These are phyloP conservation scores for Limanda limanda DNA, from an alignment of 2,113 vertebrate species.

Conservation along the genomic window DNA sequence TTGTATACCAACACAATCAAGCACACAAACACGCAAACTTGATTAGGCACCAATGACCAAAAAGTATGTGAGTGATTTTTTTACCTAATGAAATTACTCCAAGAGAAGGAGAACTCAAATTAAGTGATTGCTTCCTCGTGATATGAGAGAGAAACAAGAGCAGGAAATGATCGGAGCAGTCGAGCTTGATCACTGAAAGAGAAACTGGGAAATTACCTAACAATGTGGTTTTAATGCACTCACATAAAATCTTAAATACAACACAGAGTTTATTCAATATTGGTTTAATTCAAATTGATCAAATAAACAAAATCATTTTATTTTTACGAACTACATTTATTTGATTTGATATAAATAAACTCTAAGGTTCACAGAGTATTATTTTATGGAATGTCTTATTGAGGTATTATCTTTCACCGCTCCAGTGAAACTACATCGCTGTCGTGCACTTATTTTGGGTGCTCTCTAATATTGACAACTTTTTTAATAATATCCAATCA, in stretches of 20 bases:
- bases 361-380: too few relatives aligned
- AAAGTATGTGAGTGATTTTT: slow-evolving; percentile 39
- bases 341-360: too few relatives aligned
- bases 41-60: slow-evolving; percentile 27
- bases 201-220: slow-evolving; percentile 1
- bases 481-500: slow-evolving; percentile 41
- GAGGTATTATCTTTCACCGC: too few relatives aligned
- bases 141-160: slow-evolving; percentile 2
- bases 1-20: background rate
- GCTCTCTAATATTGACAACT: slow-evolving; percentile 11
- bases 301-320: background rate
- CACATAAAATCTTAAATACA: background rate
- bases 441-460: background rate
- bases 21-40: slow-evolving; percentile 22
- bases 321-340: background rate
- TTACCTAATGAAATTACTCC: slow-evolving; percentile 20
- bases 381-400: background rate
- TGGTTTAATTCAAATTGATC: too few relatives aligned
- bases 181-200: slow-evolving; percentile 8
- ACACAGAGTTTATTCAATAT: background rate
- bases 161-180: background rate
- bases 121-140: slow-evolving; percentile 37
- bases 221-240: background rate
- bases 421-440: background rate
- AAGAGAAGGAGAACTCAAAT: background rate